Percentiles rank a stretch among this genome's conserved stretches.
phyloP scores from a whole-genome alignment of 2,797 vertebrate genomes.

The Darevskia mixta region DNA sequence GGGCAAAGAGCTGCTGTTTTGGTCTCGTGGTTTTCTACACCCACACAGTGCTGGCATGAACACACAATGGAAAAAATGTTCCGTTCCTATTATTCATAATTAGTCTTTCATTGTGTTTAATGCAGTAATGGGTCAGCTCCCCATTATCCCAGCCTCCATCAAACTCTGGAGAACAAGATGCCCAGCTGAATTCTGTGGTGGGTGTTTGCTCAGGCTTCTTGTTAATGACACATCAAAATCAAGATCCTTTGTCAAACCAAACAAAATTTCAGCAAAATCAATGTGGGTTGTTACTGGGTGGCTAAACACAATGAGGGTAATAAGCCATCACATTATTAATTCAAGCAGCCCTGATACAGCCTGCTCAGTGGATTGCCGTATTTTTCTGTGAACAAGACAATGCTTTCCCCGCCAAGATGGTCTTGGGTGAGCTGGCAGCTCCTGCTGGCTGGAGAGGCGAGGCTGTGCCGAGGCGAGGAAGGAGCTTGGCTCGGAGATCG shows the following conservation, averaged over 20 bases:
- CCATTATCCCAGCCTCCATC: background rate
- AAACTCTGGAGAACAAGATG: background rate
- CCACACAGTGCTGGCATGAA: background rate
- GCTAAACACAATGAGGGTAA: constrained; percentile 7
- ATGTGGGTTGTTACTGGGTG: background rate
- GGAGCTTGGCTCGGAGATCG: too few relatives aligned
- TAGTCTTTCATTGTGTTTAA: background rate
- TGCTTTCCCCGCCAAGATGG: too few relatives aligned
- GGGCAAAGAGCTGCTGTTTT: background rate
- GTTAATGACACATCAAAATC: background rate
- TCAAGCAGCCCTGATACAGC: background rate
- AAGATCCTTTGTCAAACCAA: background rate
- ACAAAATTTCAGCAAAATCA: background rate
- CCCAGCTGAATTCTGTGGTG: background rate
- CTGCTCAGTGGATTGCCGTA: background rate
- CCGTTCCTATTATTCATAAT: constrained; percentile 13
- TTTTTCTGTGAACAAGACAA: too few relatives aligned
- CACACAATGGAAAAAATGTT: background rate
- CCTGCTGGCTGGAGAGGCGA: too few relatives aligned
- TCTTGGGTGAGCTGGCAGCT: too few relatives aligned
- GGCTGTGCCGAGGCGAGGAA: too few relatives aligned
- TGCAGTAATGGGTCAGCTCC: background rate
- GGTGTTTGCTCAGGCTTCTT: background rate
- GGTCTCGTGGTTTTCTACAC: background rate
- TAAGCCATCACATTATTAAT: background rate